Evolutionary conservation across 2,113 vertebrate genomes (phyloP).

Genomic region (Falco punctatus): DNA sequence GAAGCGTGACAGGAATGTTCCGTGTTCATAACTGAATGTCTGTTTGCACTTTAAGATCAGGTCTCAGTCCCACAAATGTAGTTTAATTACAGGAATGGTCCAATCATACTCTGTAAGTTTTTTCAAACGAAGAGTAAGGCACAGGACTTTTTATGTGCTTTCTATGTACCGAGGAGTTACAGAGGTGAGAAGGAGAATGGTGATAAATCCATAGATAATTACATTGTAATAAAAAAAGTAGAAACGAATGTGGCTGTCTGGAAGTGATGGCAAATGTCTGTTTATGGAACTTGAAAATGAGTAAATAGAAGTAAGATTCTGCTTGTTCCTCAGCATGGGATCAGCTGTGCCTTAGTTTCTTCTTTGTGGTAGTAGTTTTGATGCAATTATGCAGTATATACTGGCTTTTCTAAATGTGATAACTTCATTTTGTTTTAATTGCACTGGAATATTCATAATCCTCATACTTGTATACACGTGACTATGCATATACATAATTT

Average conservation of each 20-base stretch:
- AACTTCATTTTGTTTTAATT: background rate
- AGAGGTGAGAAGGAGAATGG: background rate
- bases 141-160: background rate
- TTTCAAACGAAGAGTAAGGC: background rate
- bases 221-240: background rate
- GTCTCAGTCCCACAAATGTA: background rate
- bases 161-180: background rate
- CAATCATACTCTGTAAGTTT: fast-evolving
- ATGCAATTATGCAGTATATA: background rate
- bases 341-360: background rate
- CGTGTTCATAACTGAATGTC: fast-evolving
- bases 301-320: background rate
- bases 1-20: background rate
- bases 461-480: background rate
- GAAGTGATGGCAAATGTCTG: background rate
- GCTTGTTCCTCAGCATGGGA: background rate
- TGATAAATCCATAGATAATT: background rate
- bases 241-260: background rate
- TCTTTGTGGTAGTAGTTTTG: background rate
- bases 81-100: background rate
- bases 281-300: background rate
- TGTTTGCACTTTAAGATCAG: background rate
- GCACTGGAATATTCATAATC: background rate
- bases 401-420: background rate
- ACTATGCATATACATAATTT: too few relatives aligned